phyloP scores from a whole-genome alignment of 2,113 vertebrate species.

The Dromiciops gliroides region DNA sequence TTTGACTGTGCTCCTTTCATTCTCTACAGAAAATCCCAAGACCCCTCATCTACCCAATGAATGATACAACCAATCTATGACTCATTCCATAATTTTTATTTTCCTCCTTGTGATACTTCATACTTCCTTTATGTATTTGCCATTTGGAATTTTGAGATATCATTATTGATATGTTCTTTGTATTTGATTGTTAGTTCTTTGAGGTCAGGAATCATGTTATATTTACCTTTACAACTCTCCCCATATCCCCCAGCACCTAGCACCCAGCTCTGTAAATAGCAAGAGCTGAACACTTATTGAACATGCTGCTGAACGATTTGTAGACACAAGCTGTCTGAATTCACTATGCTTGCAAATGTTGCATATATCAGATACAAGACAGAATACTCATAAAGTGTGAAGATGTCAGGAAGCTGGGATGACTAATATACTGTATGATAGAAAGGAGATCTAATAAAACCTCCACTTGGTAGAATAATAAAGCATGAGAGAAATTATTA shows the following conservation, averaged over 20 bases:
- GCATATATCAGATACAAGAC: not conserved
- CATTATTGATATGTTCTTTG: not conserved
- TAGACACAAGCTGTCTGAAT: not conserved
- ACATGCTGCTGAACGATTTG: not conserved
- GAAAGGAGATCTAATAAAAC: not conserved
- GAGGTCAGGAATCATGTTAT: not conserved
- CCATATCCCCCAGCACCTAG: not conserved
- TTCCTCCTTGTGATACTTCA: not conserved
- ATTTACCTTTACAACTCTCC: not conserved
- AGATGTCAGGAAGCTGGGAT: not conserved
- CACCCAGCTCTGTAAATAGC: not conserved
- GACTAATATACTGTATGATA: not conserved
- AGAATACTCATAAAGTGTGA: not conserved
- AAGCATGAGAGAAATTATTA: too few relatives aligned
- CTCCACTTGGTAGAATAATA: not conserved
- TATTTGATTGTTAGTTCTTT: not conserved
- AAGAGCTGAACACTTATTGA: not conserved
- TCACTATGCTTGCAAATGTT: not conserved
- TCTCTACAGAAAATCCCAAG: not conserved
- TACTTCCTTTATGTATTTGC: not conserved
- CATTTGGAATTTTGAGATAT: not conserved
- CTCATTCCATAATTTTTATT: not conserved
- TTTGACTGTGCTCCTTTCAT: not conserved
- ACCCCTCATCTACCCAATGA: not conserved
- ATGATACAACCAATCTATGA: not conserved